Conservation (phyloP, 2,113 vertebrate genomes). For the Chrysochloris asiatica region DNA sequence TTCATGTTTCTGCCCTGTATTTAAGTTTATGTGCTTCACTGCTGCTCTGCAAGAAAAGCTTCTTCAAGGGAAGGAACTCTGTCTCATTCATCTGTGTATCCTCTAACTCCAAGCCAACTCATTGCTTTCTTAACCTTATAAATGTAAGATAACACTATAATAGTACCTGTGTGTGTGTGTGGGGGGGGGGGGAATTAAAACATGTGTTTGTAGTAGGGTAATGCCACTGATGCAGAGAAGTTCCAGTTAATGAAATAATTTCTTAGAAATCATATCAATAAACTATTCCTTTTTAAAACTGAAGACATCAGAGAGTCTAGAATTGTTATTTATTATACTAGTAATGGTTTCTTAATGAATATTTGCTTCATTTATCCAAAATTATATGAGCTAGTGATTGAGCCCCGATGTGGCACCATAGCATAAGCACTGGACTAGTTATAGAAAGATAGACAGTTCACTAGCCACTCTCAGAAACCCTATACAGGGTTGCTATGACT, state of each 20-base stretch:
- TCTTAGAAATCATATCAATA: conserved; percentile 48
- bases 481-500: too few relatives aligned
- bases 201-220: background rate
- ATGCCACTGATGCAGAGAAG: background rate
- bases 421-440: too few relatives aligned
- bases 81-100: background rate
- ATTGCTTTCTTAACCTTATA: conserved; percentile 20
- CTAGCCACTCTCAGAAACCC: too few relatives aligned
- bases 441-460: too few relatives aligned
- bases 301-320: background rate
- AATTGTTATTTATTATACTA: conserved; percentile 10
- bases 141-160: conserved; percentile 9
- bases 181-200: conserved; percentile 33
- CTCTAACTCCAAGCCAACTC: background rate
- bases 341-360: conserved; percentile 22
- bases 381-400: conserved; percentile 38
- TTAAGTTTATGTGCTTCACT: background rate
- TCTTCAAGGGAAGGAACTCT: background rate
- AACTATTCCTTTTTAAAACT: background rate
- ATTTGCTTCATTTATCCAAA: conserved; percentile 44
- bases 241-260: conserved; percentile 16
- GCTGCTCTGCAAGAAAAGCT: background rate
- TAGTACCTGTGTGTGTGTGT: background rate
- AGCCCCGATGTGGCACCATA: too few relatives aligned
- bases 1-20: background rate